A percentile compares a stretch with the other conserved stretches of the same genome.
Conservation (phyloP, 2,797 vertebrate species). For the Lagocephalus sceleratus region DNA sequence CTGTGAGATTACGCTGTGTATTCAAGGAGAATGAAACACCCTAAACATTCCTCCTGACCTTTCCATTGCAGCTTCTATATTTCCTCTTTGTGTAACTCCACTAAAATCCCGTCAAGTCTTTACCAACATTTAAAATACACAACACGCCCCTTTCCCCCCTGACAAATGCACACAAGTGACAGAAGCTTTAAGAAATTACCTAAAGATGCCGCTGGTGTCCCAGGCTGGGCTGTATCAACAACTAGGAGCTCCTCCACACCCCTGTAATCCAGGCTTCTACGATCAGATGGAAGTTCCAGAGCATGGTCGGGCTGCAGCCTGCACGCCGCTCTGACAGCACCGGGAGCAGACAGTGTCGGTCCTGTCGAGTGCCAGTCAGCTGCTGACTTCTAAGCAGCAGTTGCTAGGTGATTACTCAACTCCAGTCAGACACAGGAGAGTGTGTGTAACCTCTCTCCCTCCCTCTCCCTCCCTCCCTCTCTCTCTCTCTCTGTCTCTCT, state of each 20-base stretch:
- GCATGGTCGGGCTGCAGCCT: slow-evolving; percentile 29
- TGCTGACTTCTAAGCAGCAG: slow-evolving; percentile 73
- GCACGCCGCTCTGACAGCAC: slow-evolving; percentile 36
- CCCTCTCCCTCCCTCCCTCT: slow-evolving; percentile 13
- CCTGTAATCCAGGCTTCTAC: slow-evolving; percentile 27
- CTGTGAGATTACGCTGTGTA: neutral
- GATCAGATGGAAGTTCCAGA: slow-evolving; percentile 24
- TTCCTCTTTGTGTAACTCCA: neutral
- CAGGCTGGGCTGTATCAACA: slow-evolving; percentile 32
- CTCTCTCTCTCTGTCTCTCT: neutral
- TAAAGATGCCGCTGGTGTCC: slow-evolving; percentile 35
- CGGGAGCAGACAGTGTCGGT: slow-evolving; percentile 32
- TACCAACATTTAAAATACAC: neutral
- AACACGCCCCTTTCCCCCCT: neutral
- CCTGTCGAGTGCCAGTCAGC: slow-evolving; percentile 51
- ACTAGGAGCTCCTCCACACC: slow-evolving; percentile 24
- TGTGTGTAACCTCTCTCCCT: slow-evolving; percentile 16
- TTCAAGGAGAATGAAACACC: neutral
- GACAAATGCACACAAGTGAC: slow-evolving; percentile 13
- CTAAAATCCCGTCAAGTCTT: neutral
- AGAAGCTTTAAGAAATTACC: slow-evolving; percentile 62
- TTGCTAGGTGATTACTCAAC: slow-evolving; percentile 78
- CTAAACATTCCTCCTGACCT: neutral
- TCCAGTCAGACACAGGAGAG: slow-evolving; percentile 53
- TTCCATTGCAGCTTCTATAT: neutral